Percentiles rank a stretch among this genome's conserved stretches.
These are phyloP conservation scores for Desmodus rotundus DNA, from an alignment of 2,113 vertebrate species.

Conservation along the genomic window DNA sequence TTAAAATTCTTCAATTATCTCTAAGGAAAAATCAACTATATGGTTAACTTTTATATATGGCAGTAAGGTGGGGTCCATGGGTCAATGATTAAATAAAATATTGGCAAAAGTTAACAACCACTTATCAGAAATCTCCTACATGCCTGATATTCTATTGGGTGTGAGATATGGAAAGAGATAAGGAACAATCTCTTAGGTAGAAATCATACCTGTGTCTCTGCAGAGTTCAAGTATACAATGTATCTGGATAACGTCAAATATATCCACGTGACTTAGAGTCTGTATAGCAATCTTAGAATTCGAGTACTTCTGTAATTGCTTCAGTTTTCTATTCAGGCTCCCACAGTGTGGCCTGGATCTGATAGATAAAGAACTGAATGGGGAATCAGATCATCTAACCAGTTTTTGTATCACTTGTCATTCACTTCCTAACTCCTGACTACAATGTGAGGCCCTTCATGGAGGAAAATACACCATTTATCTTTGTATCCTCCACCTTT, in stretches of 20 bases:
- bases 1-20: background rate
- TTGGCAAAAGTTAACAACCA: background rate
- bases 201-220: background rate
- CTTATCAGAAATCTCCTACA: background rate
- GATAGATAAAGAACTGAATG: background rate
- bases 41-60: background rate
- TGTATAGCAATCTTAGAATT: background rate
- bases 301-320: background rate
- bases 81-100: conserved; percentile 17
- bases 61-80: background rate
- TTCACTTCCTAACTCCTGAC: background rate
- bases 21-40: background rate
- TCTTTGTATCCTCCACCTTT: background rate
- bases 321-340: background rate
- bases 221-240: background rate
- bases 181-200: background rate
- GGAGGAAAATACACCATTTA: background rate
- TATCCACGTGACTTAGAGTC: background rate
- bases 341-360: background rate
- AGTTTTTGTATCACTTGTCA: background rate
- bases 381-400: background rate
- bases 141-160: background rate
- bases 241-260: background rate
- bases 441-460: background rate
- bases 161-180: background rate